phyloP scores from a whole-genome alignment of 2,888 invertebrate species.

The Gari tellinella region DNA sequence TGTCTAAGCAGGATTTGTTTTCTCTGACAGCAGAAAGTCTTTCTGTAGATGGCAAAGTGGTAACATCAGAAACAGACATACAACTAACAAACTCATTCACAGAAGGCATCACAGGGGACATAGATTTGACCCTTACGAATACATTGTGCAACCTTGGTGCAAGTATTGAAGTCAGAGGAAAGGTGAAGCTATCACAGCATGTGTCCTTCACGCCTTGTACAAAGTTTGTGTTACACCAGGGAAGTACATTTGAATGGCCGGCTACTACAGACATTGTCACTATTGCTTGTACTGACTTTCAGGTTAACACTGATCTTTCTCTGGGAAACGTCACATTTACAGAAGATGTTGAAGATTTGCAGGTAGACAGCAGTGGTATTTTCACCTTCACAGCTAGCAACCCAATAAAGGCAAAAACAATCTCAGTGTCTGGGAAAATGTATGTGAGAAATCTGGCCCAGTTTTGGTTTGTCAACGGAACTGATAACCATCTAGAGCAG shows the following conservation, averaged over 20 bases:
- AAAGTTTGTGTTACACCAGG: conserved; percentile 49
- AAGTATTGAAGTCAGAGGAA: conserved; percentile 54
- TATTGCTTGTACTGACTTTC: conserved; percentile 62
- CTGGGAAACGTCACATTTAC: conserved; percentile 61
- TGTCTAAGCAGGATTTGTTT: conserved; percentile 20
- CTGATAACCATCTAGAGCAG: conserved; percentile 44
- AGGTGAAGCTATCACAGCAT: conserved; percentile 49
- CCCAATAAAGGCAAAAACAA: conserved; percentile 50
- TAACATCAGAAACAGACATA: conserved; percentile 25
- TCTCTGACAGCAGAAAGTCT: conserved; percentile 36
- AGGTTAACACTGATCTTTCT: conserved; percentile 62
- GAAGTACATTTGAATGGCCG: conserved; percentile 51
- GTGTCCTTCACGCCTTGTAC: conserved; percentile 60
- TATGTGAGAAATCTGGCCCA: conserved; percentile 58
- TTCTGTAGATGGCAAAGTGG: conserved; percentile 49
- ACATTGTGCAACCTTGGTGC: conserved; percentile 57
- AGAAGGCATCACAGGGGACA: conserved; percentile 50
- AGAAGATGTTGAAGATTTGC: conserved; percentile 40
- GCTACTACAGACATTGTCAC: conserved; percentile 41
- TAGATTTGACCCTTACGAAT: conserved; percentile 52
- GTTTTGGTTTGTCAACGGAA: conserved; percentile 51
- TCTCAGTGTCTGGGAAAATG: conserved; percentile 59
- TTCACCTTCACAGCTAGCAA: conserved; percentile 56
- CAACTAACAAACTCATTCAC: conserved; percentile 28
- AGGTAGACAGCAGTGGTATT: conserved; percentile 58